Conservation (phyloP, 2,113 vertebrate species). For the Gopherus evgoodei region DNA sequence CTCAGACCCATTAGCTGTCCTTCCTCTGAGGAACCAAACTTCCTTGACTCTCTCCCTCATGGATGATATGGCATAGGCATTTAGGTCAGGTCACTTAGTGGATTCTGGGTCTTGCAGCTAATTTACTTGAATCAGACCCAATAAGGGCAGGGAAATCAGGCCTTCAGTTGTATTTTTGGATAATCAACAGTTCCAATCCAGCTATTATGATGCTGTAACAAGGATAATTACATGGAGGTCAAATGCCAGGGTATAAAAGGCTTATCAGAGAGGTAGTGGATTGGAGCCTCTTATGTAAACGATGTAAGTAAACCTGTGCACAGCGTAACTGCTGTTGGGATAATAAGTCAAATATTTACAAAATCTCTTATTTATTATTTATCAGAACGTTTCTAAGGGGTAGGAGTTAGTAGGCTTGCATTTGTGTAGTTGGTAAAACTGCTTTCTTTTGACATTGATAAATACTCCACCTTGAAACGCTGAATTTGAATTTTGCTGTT, state of each 20-base stretch:
- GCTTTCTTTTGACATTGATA: background rate
- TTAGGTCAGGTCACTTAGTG: background rate
- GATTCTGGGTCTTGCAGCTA: background rate
- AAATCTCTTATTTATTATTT: background rate
- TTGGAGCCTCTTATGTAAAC: slow-evolving; percentile 55
- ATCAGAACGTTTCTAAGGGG: background rate
- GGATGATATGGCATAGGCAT: background rate
- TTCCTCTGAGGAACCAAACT: background rate
- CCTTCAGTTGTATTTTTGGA: background rate
- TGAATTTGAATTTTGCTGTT: background rate
- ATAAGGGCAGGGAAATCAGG: background rate
- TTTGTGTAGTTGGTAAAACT: background rate
- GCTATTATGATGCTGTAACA: slow-evolving; percentile 47
- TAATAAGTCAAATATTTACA: background rate
- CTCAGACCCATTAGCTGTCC: background rate
- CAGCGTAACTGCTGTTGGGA: background rate
- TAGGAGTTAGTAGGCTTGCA: background rate
- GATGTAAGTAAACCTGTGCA: slow-evolving; percentile 42
- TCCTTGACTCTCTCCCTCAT: background rate
- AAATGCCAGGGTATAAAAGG: slow-evolving; percentile 53
- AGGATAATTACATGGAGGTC: slow-evolving; percentile 63
- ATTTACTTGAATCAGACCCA: background rate
- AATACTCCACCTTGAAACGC: background rate
- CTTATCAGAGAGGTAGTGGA: slow-evolving; percentile 54
- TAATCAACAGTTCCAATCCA: background rate